A percentile compares a stretch with the other conserved stretches of the same genome.
Evolutionary conservation across 2,888 invertebrate species (phyloP).

Genomic region (Apotomis betuletana): DNA sequence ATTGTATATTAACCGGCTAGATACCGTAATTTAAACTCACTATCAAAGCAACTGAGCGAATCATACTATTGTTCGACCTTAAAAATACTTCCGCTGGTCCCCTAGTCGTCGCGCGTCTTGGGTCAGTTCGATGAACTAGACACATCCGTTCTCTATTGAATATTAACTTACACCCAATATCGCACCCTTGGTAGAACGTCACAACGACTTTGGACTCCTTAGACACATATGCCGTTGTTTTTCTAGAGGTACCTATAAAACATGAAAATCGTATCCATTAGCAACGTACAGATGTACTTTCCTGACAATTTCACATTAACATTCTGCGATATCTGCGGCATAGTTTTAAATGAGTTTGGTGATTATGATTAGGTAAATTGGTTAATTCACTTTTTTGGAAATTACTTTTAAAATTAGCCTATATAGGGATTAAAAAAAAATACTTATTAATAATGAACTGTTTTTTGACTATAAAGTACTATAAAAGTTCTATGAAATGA

Average conservation of each 20-base stretch:
- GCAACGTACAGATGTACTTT: constrained; percentile 11
- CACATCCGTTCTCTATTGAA: constrained; percentile 69
- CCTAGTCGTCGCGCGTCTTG: constrained; percentile 58
- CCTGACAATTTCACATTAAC: constrained; percentile 16
- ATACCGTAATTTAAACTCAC: constrained; percentile 17
- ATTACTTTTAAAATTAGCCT: too few relatives aligned
- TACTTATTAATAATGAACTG: too few relatives aligned
- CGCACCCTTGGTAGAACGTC: constrained; percentile 15
- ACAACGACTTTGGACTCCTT: not conserved
- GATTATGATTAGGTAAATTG: constrained; percentile 5
- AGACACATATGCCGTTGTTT: constrained; percentile 3
- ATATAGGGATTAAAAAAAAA: too few relatives aligned
- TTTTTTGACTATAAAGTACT: too few relatives aligned
- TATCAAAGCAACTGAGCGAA: constrained; percentile 23
- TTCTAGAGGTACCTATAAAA: not conserved
- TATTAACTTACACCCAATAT: constrained; percentile 43
- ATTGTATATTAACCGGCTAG: not conserved
- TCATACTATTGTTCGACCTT: constrained; percentile 46
- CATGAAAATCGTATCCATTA: constrained; percentile 15
- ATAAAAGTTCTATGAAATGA: too few relatives aligned
- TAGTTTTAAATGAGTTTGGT: constrained; percentile 19
- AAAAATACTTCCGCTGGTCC: constrained; percentile 66
- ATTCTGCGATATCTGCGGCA: constrained; percentile 21
- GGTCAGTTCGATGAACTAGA: constrained; percentile 74
- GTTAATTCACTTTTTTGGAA: constrained; percentile 9